phyloP scores from a whole-genome alignment of 2,888 invertebrate species.

The Drosophila ochracea region DNA sequence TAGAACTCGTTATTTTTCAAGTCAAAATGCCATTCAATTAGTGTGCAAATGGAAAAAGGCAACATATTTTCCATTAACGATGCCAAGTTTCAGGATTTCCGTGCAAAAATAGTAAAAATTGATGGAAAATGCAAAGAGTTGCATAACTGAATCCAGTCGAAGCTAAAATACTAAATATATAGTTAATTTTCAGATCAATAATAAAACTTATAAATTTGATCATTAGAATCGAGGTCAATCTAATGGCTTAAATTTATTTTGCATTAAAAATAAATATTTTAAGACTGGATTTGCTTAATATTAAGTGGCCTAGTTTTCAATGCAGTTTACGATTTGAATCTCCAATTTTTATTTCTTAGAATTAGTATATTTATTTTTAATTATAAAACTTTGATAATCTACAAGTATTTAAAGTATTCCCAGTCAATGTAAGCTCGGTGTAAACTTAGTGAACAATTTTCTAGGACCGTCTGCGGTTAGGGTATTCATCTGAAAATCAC shows the following conservation, averaged over 20 bases:
- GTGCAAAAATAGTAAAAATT: slow-evolving; percentile 27
- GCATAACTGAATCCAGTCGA: background rate
- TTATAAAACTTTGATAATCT: background rate
- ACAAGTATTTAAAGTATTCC: background rate
- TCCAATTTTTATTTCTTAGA: background rate
- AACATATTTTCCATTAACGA: slow-evolving; percentile 54
- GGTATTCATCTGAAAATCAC: slow-evolving; percentile 41
- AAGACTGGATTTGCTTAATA: fast-evolving
- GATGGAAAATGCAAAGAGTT: slow-evolving; percentile 21
- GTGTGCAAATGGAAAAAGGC: slow-evolving; percentile 46
- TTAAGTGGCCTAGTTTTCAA: background rate
- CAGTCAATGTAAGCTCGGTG: background rate
- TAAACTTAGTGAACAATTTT: slow-evolving; percentile 3
- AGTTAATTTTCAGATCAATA: background rate
- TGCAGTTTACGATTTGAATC: background rate
- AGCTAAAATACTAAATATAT: background rate
- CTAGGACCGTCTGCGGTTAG: background rate
- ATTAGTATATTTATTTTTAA: background rate
- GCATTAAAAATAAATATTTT: background rate
- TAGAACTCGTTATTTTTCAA: slow-evolving; percentile 13
- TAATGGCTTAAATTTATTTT: background rate
- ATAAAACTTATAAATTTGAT: background rate
- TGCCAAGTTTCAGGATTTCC: slow-evolving; percentile 17
- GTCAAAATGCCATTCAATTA: slow-evolving; percentile 53
- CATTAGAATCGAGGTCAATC: background rate